Conservation (phyloP, 2,113 vertebrate species). For the Zosterops lateralis region DNA sequence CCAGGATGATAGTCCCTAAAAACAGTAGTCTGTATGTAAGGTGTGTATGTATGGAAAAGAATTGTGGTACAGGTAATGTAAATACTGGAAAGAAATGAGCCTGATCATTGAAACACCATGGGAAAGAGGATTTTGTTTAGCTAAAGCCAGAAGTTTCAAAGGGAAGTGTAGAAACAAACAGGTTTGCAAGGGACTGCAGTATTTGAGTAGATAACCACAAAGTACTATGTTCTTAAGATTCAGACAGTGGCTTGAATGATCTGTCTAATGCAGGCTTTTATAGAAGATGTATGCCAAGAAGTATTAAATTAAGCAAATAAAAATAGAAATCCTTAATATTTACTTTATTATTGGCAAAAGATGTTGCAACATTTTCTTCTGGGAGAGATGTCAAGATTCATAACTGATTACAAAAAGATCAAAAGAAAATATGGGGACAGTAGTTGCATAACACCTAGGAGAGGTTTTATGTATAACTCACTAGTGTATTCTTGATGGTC, state of each 20-base stretch:
- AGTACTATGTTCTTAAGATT: neutral
- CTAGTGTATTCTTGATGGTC: neutral
- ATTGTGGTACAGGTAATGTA: neutral
- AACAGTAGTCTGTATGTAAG: neutral
- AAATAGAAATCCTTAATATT: neutral
- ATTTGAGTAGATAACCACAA: neutral
- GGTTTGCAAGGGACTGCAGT: neutral
- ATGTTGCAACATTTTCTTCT: neutral
- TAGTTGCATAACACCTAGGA: neutral
- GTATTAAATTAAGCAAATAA: neutral
- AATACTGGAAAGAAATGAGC: neutral
- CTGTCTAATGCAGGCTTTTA: neutral
- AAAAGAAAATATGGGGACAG: neutral
- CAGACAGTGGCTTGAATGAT: neutral
- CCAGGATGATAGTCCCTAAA: neutral
- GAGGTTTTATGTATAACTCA: neutral
- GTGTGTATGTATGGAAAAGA: neutral
- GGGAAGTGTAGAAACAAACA: neutral
- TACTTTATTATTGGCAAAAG: neutral
- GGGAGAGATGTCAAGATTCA: neutral
- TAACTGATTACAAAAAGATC: neutral
- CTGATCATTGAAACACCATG: neutral
- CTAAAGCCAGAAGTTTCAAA: neutral
- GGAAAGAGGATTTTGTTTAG: neutral
- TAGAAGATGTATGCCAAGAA: neutral